phyloP scores from a whole-genome alignment of 2,797 vertebrate species.

The Percopsis omiscomaycus region DNA sequence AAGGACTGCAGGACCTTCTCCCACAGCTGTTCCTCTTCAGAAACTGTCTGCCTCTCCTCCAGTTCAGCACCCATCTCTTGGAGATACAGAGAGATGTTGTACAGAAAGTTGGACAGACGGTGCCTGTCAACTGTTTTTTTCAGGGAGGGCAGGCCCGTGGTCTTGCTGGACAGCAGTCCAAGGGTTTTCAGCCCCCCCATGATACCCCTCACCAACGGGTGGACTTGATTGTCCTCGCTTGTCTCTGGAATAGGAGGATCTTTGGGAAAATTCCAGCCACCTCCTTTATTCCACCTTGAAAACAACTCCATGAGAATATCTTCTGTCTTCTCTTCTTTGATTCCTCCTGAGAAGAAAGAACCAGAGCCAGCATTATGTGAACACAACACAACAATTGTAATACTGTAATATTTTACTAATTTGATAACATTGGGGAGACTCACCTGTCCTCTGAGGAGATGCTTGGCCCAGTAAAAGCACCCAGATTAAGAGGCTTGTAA shows the following conservation, averaged over 20 bases:
- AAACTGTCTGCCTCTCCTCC: slow-evolving; percentile 57
- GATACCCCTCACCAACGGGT: slow-evolving; percentile 68
- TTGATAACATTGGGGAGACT: slow-evolving; percentile 33
- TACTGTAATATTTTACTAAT: background rate
- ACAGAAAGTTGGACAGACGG: slow-evolving; percentile 83
- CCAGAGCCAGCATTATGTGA: slow-evolving; percentile 2
- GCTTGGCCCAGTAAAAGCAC: slow-evolving; percentile 63
- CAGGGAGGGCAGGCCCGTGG: slow-evolving; percentile 54
- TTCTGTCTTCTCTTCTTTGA: slow-evolving; percentile 60
- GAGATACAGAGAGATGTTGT: slow-evolving; percentile 86
- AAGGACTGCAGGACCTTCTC: slow-evolving; percentile 78
- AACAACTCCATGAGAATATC: slow-evolving; percentile 72
- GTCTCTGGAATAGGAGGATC: slow-evolving; percentile 41
- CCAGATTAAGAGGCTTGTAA: slow-evolving; percentile 64
- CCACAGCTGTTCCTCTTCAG: slow-evolving; percentile 76
- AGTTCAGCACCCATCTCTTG: slow-evolving; percentile 80
- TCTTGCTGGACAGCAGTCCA: slow-evolving; percentile 66
- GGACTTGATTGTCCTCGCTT: slow-evolving; percentile 54
- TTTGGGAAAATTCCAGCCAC: slow-evolving; percentile 45
- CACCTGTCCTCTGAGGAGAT: slow-evolving; percentile 63
- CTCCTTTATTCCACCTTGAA: slow-evolving; percentile 71
- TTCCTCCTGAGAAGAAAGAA: slow-evolving; percentile 46
- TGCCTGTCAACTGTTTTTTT: slow-evolving; percentile 72
- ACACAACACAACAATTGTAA: background rate
- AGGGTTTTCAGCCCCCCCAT: slow-evolving; percentile 74